Conservation (phyloP, 2,888 invertebrate genomes). For the Melieria picta region DNA sequence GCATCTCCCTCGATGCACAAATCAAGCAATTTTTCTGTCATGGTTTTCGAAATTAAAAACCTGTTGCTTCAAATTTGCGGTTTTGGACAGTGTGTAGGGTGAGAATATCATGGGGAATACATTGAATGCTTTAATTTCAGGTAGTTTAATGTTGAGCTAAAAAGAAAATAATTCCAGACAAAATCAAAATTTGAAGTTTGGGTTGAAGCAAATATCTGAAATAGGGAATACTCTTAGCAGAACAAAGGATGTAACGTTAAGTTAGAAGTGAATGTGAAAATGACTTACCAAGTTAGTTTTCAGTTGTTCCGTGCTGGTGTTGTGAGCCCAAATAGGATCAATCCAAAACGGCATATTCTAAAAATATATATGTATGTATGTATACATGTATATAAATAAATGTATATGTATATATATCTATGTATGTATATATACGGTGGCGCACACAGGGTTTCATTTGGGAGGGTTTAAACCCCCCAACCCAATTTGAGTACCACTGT, state of each 20-base stretch:
- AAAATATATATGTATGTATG: neutral
- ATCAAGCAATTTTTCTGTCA: slow-evolving; percentile 62
- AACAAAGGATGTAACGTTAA: no score
- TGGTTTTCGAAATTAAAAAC: slow-evolving; percentile 62
- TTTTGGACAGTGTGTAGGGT: slow-evolving; percentile 63
- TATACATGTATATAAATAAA: no score
- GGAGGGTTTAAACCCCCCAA: neutral
- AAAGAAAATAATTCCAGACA: slow-evolving; percentile 24
- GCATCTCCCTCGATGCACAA: no score
- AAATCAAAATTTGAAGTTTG: neutral
- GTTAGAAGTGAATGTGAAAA: neutral
- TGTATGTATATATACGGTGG: no score
- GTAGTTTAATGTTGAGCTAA: slow-evolving; percentile 59
- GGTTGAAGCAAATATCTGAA: neutral
- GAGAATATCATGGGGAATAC: slow-evolving; percentile 61
- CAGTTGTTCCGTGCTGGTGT: slow-evolving; percentile 2
- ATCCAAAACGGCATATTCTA: slow-evolving; percentile 65
- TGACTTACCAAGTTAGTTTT: slow-evolving; percentile 47
- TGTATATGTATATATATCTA: no score
- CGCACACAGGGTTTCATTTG: no score
- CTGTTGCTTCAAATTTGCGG: slow-evolving; percentile 62
- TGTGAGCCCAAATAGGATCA: slow-evolving; percentile 63
- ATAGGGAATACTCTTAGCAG: neutral
- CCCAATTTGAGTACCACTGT: neutral
- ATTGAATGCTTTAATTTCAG: slow-evolving; percentile 59